Conservation (phyloP, 2,113 vertebrate species). For the Pristiophorus japonicus region DNA sequence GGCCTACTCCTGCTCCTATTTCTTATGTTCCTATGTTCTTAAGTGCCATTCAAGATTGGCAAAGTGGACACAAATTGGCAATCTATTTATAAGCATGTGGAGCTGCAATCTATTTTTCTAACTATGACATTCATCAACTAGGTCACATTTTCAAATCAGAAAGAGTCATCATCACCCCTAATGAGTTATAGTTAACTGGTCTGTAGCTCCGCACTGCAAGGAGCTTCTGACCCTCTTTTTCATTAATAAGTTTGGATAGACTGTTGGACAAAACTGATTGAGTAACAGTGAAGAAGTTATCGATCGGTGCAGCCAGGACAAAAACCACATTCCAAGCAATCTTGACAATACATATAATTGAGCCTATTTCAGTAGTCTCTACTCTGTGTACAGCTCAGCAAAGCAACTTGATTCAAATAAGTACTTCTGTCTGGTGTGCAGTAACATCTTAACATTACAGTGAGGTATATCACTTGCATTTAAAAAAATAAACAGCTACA, state of each 20-base stretch:
- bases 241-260: not conserved
- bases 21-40: no score
- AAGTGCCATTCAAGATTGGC: not conserved
- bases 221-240: not conserved
- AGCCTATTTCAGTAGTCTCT: not conserved
- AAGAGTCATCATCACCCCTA: not conserved
- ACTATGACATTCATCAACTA: slow-evolving; percentile 6
- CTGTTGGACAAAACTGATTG: slow-evolving; percentile 21
- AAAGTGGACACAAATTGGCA: not conserved
- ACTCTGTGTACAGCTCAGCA: not conserved
- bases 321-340: no score
- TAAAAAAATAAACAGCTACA: not conserved
- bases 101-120: not conserved
- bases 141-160: slow-evolving; percentile 12
- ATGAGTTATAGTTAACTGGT: not conserved
- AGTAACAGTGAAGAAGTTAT: slow-evolving; percentile 1
- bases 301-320: not conserved
- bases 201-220: not conserved
- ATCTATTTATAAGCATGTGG: not conserved
- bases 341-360: not conserved
- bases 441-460: not conserved
- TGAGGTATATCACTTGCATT: no score
- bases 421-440: not conserved
- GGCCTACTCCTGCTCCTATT: no score
- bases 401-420: not conserved